A percentile compares a stretch with the other conserved stretches of the same genome.
Conservation (phyloP, 2,888 invertebrate genomes). For the Cryptocheilus praepositus region DNA sequence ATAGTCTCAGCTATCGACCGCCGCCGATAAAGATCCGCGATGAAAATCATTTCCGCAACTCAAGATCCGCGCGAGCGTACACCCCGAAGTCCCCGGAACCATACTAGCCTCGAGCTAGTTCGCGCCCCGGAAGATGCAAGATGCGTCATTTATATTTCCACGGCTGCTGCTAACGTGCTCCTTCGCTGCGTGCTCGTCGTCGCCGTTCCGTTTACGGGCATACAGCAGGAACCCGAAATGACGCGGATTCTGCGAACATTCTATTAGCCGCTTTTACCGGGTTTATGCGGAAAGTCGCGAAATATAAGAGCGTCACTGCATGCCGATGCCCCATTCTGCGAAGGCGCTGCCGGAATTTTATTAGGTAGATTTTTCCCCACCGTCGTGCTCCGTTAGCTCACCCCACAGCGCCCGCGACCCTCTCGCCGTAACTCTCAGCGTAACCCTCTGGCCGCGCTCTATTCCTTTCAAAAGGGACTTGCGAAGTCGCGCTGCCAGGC, state of each 20-base stretch:
- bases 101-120: too few species aligned
- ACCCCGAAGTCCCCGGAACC: too few species aligned
- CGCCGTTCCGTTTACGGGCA: too few species aligned
- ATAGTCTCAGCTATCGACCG: conserved; percentile 16
- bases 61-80: too few species aligned
- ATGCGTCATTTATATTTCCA: too few species aligned
- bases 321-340: conserved; percentile 14
- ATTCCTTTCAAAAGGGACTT: conserved; percentile 12
- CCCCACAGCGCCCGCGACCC: background rate
- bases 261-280: too few species aligned
- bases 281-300: background rate
- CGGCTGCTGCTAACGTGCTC: too few species aligned
- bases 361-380: conserved; percentile 58
- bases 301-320: conserved; percentile 20
- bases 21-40: conserved; percentile 9
- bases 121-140: too few species aligned
- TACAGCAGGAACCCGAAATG: too few species aligned
- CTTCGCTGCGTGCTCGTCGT: too few species aligned
- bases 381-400: background rate
- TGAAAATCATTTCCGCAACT: conserved; percentile 11
- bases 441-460: conserved; percentile 9
- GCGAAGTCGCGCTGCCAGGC: conserved; percentile 40
- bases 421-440: background rate
- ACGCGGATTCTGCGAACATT: too few species aligned
- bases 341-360: conserved; percentile 52